Percentiles rank a stretch among this genome's conserved stretches.
Conservation (phyloP, 2,888 invertebrate genomes). For the Petrolisthes cinctipes region DNA sequence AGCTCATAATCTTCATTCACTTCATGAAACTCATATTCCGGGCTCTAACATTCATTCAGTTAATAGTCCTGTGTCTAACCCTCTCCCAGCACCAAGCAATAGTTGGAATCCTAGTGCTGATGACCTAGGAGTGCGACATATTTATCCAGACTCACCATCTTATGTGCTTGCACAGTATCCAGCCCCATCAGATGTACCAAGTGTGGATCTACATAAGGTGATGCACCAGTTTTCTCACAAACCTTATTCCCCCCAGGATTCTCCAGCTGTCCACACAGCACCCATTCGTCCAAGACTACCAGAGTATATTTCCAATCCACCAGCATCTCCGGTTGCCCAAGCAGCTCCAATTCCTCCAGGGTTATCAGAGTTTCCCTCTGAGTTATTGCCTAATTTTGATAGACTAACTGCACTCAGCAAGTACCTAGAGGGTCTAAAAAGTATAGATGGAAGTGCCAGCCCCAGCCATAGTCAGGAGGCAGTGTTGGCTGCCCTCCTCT, state of each 20-base stretch:
- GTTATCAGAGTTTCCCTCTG: not conserved
- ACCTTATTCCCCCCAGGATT: not conserved
- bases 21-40: not conserved
- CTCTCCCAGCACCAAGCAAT: not conserved
- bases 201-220: not conserved
- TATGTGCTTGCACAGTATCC: not conserved
- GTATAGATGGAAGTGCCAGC: not conserved
- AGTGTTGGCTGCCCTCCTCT: not conserved
- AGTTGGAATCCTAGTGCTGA: not conserved
- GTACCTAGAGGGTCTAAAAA: slow-evolving; percentile 19
- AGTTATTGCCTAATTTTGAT: not conserved
- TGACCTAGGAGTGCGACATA: not conserved
- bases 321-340: not conserved
- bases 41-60: not conserved
- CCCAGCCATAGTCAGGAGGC: slow-evolving; percentile 10
- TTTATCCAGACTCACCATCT: not conserved
- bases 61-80: not conserved
- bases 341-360: not conserved
- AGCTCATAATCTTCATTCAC: not conserved
- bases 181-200: not conserved
- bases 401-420: slow-evolving; percentile 14
- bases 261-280: not conserved
- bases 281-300: not conserved
- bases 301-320: not conserved
- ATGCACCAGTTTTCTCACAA: slow-evolving; percentile 14